phyloP scores from a whole-genome alignment of 1,140 invertebrate genomes.

The Drosophila lini region DNA sequence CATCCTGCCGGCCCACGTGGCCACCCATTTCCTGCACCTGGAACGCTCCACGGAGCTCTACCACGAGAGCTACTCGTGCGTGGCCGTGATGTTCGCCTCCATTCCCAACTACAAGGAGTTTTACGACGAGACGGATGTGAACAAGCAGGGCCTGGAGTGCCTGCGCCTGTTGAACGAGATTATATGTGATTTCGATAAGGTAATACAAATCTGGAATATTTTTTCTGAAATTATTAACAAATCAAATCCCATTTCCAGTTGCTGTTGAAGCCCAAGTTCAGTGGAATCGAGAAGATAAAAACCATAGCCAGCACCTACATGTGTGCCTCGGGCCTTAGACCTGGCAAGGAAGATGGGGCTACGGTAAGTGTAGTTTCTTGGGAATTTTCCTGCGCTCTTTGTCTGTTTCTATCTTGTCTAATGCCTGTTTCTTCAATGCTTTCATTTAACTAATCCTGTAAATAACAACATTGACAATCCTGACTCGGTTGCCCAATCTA shows the following conservation, averaged over 20 bases:
- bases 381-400: neutral
- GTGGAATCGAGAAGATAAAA: slow-evolving; percentile 99
- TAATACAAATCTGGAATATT: slow-evolving; percentile 72
- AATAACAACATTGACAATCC: slow-evolving; percentile 47
- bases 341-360: slow-evolving; percentile 91
- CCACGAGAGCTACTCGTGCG: slow-evolving; percentile 96
- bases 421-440: slow-evolving; percentile 62
- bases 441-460: slow-evolving; percentile 64
- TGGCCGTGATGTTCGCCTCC: slow-evolving; percentile 99
- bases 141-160: slow-evolving; percentile 98
- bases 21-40: slow-evolving; percentile 93
- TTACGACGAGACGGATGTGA: slow-evolving; percentile 98
- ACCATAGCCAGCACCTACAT: slow-evolving; percentile 99
- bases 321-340: slow-evolving; percentile 96
- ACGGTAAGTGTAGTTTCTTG: slow-evolving; percentile 85
- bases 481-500: slow-evolving; percentile 46
- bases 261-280: slow-evolving; percentile 96
- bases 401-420: slow-evolving; percentile 36
- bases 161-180: slow-evolving; percentile 98
- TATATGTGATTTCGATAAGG: slow-evolving; percentile 99
- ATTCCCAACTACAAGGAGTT: slow-evolving; percentile 99
- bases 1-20: slow-evolving; percentile 97
- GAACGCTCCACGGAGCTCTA: slow-evolving; percentile 91
- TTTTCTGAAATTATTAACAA: neutral
- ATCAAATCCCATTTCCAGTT: slow-evolving; percentile 85